Base-by-base conservation (phyloP, 2,113 vertebrate genomes). In the Mirza zaza region DNA sequence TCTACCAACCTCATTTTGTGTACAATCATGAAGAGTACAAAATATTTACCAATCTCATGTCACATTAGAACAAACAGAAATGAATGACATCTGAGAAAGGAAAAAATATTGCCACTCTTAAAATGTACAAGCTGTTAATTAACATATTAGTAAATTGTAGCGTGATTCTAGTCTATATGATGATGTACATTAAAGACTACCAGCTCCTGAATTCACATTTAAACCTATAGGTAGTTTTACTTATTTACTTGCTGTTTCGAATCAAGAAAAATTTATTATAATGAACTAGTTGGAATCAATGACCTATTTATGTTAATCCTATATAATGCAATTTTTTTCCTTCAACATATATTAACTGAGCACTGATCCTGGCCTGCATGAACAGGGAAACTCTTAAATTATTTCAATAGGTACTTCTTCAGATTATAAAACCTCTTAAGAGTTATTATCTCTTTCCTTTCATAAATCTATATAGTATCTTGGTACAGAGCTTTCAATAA, bases 41-140 rank as follows among this genome's bases (percentile, higher is more conserved):
- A 92, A 90, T n/a, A 95, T 91, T 95, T 93, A 76, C 57, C 83
- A 71, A 79, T 93, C 29, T 89, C 73, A 52, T 77, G 68, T 96
- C 84, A 87, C 9, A 63, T 85, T 75, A 61, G 21, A 97, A 93
- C 36, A 90, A 90, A 83, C 8, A 82, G 39, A 52, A 96, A 84
- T 76, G 89, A 91, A 81, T 57, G 17, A 73, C 52, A 92, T 90
- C 55, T 96, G 76, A 95, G 34, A 73, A 90, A 94, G 21, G 39
- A 55, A 76, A 96, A 79, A 96, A 79, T 81, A 23, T n/a, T 84
- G 48, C 42, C 70, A 70, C n/a, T 94, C 79, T 82, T 87, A 90
- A 93, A 89, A 96, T 90, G 32, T 55, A 65, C 45, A 94, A 91
- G n/a, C 36, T 94, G 68, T 57, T 91, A 82, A 83, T 91, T 89